These are phyloP conservation scores for Drosophila sechellia DNA, from an alignment of 1,140 invertebrate genomes.

Conservation along the genomic window DNA sequence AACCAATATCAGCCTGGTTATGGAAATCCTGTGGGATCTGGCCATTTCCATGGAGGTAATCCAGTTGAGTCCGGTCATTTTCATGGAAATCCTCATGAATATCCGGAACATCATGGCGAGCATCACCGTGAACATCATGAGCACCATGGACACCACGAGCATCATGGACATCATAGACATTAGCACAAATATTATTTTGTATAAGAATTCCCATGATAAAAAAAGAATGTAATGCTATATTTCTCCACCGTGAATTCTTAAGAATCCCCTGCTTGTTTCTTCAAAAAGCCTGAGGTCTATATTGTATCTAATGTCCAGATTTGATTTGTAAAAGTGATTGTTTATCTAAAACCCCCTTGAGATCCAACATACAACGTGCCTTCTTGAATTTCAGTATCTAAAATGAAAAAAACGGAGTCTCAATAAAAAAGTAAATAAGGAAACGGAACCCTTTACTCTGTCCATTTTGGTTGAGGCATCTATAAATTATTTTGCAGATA, in stretches of 20 bases:
- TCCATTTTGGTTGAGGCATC: slow-evolving; percentile 41
- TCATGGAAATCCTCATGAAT: not conserved
- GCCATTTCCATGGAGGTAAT: not conserved
- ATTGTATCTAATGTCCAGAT: not conserved
- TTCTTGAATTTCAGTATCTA: slow-evolving; percentile 21
- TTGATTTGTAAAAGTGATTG: slow-evolving; percentile 4
- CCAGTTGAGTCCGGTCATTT: not conserved
- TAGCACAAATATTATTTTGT: not conserved
- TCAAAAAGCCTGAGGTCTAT: too few species aligned
- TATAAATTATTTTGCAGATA: slow-evolving; percentile 72
- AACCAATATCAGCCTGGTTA: not conserved
- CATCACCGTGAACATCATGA: slow-evolving; percentile 1
- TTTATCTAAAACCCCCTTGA: too few species aligned
- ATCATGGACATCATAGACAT: not conserved
- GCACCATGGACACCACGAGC: not conserved
- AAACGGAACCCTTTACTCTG: slow-evolving; percentile 46
- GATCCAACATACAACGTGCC: not conserved
- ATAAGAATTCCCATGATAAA: not conserved
- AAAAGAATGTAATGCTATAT: not conserved
- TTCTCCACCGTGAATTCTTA: not conserved
- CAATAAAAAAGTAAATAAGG: slow-evolving; percentile 34
- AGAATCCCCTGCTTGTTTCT: too few species aligned
- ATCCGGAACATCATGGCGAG: not conserved
- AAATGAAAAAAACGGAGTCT: slow-evolving; percentile 5
- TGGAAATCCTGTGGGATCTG: not conserved